A percentile compares a stretch with the other conserved stretches of the same genome.
Evolutionary conservation across 2,888 invertebrate genomes (phyloP).

Genomic region (Andrena hattorfiana): DNA sequence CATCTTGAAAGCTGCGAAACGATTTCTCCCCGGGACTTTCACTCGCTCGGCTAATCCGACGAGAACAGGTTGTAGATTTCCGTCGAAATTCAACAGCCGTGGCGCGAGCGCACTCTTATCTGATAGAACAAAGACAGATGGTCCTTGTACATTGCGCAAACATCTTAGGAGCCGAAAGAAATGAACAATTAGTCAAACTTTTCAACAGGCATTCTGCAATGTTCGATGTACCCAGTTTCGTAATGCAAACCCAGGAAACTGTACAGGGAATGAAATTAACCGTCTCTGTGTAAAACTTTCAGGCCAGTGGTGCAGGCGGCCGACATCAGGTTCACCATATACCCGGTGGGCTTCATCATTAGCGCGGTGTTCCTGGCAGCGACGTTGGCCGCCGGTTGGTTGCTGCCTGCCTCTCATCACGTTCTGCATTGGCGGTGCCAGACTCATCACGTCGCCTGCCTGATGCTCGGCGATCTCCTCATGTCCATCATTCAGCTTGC

Average conservation of each 20-base stretch:
- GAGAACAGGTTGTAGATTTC: constrained; percentile 33
- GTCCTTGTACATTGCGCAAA: too few species aligned
- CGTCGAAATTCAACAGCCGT: constrained; percentile 34
- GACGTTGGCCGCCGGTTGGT: constrained; percentile 92
- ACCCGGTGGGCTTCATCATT: constrained; percentile 92
- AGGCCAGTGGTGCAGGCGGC: constrained; percentile 70
- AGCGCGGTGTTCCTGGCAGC: constrained; percentile 93
- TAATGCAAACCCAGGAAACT: neutral
- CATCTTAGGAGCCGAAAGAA: too few species aligned
- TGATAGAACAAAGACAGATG: constrained; percentile 10
- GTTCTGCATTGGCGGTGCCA: constrained; percentile 96
- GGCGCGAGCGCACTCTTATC: neutral
- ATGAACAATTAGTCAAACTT: too few species aligned
- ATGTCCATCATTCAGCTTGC: constrained; percentile 92
- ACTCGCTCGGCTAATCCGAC: constrained; percentile 27
- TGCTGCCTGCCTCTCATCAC: constrained; percentile 93
- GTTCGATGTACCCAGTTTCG: neutral
- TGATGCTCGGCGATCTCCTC: constrained; percentile 92
- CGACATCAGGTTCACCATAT: constrained; percentile 89
- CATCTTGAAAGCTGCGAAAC: constrained; percentile 45
- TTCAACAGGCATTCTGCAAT: too few species aligned
- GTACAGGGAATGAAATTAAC: neutral
- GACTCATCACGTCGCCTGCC: constrained; percentile 93
- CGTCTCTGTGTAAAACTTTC: constrained; percentile 44
- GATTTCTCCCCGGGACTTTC: constrained; percentile 66